Base-by-base conservation (phyloP, 2,888 invertebrate species). In the Lepas anatifera region DNA sequence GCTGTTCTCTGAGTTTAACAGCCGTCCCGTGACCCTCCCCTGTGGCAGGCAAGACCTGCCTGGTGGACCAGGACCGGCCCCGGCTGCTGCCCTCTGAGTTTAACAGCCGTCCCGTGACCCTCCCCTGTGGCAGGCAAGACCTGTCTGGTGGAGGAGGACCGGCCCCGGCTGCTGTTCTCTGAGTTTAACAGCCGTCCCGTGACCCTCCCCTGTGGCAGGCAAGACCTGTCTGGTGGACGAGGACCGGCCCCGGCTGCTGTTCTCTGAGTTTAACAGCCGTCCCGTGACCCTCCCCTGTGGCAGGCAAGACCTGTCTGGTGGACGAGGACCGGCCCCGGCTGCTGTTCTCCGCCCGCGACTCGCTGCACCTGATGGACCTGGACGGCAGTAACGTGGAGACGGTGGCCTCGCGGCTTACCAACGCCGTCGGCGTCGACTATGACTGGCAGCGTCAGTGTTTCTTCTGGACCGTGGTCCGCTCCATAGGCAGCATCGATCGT, bases 381-480 rank as follows among this genome's bases (percentile, higher is more conserved):
- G 77, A 80, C 68, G 84, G 84, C 71, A 76, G 78, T 68, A 83
- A 85, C 67, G 37, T 18, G 16, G 77, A 77, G 27, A 75, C 76
- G 22, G 87, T 88, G n/a, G 87, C 89, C 78, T 89, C 90, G 79
- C 22, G 25, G 37, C 82, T 93, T 69, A 89, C 89, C 67, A 94
- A 95, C 81, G 92, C 91, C 0, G 93, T 95, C 37, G 93, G 92
- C 25, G 81, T 95, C 72, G 94, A 94, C 81, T 89, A 87, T 79
- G 89, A 92, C 78, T 91, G 88, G 88, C 77, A 82, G 50, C 84
- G 85, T 48, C 84, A 87, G 76, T 92, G 90, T 78, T 84, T 93
- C 64, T 93, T 90, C 83, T 94, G 93, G 92, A 90, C 92, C 32
- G 92, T 94, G 16, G 91, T 90, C 16, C 85, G 87, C 37, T 83